A percentile compares a stretch with the other conserved stretches of the same genome.
Conservation (phyloP, 2,888 invertebrate species). For the Microplitis deprimator region DNA sequence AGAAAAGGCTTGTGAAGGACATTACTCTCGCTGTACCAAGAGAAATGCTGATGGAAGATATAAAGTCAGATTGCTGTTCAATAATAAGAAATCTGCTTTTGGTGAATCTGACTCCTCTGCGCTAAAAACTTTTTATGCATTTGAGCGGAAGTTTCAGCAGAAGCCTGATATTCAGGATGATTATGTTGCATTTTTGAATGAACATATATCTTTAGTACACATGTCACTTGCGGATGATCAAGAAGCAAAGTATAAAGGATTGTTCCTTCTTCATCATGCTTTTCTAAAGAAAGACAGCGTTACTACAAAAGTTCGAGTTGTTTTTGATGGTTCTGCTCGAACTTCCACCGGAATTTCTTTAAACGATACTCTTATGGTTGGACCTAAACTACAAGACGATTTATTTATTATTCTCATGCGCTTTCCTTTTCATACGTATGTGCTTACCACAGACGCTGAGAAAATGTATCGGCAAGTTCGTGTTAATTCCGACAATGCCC, state of each 20-base stretch:
- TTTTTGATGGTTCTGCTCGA: slow-evolving; percentile 27
- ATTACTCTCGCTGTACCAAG: slow-evolving; percentile 5
- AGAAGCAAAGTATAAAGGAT: not conserved
- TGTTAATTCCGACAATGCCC: no score
- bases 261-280: slow-evolving; percentile 45
- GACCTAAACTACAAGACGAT: no score
- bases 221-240: slow-evolving; percentile 33
- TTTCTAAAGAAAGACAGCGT: slow-evolving; percentile 41
- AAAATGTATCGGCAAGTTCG: no score
- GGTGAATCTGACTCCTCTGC: slow-evolving; percentile 25
- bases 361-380: no score
- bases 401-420: no score
- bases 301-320: slow-evolving; percentile 49
- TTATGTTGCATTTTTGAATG: slow-evolving; percentile 46
- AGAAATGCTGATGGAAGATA: slow-evolving; percentile 31
- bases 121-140: slow-evolving; percentile 23
- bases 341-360: no score
- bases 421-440: no score
- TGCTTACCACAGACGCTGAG: no score
- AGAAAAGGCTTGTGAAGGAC: slow-evolving; percentile 35
- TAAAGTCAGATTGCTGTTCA: slow-evolving; percentile 41
- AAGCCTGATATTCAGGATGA: slow-evolving; percentile 18
- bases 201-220: slow-evolving; percentile 48
- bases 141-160: slow-evolving; percentile 12
- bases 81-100: not conserved